Percentiles rank a stretch among this genome's conserved stretches.
Conservation (phyloP, 2,888 invertebrate species). For the Sminthurides aquaticus region DNA sequence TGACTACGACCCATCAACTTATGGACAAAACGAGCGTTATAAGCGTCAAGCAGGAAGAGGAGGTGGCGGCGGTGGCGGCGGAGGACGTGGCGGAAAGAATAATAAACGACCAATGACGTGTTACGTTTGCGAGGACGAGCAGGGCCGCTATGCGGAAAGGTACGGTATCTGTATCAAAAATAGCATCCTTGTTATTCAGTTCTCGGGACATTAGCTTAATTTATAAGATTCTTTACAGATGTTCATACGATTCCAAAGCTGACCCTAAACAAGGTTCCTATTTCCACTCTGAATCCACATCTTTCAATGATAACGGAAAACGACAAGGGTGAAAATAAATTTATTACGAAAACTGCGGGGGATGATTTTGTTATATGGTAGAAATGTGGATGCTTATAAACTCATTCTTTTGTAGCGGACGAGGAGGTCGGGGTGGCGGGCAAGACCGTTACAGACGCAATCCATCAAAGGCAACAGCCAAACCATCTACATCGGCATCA, state of each 20-base stretch:
- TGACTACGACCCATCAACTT: conserved; percentile 40
- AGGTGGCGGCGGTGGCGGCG: conserved; percentile 19
- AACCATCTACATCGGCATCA: conserved; percentile 1
- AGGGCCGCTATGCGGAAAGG: conserved; percentile 32
- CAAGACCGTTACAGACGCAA: conserved; percentile 29
- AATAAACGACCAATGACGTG: conserved; percentile 44
- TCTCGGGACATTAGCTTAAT: neutral
- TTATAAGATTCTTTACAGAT: conserved; percentile 46
- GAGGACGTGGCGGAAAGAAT: conserved; percentile 13
- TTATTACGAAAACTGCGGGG: too few relatives aligned
- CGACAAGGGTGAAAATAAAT: conserved; percentile 33
- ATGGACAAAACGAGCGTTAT: conserved; percentile 43
- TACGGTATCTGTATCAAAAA: neutral
- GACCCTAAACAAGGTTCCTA: conserved; percentile 51
- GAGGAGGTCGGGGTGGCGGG: neutral
- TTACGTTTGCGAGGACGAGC: conserved; percentile 55
- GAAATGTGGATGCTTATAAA: too few relatives aligned
- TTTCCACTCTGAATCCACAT: conserved; percentile 42
- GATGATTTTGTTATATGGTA: too few relatives aligned
- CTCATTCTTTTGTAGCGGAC: conserved; percentile 2
- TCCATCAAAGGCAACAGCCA: conserved; percentile 5
- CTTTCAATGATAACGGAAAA: conserved; percentile 39
- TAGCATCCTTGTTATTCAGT: neutral
- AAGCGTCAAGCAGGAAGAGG: conserved; percentile 50
- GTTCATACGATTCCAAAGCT: conserved; percentile 60